Evolutionary conservation across 2,113 vertebrate genomes (phyloP), one percentile per base, ranked within the genome.

Genomic region (Gobius niger): DNA sequence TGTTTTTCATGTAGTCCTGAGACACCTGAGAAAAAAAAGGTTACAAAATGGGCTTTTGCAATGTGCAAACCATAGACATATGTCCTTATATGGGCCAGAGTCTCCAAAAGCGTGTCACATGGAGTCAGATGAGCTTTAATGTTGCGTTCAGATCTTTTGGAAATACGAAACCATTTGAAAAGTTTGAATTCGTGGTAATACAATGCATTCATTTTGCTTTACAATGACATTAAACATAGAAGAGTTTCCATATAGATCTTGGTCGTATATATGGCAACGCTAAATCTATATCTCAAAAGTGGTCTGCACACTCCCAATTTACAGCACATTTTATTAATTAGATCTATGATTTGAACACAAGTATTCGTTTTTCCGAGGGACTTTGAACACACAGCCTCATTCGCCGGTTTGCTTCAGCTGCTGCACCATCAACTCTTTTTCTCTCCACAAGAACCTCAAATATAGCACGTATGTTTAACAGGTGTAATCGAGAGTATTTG

Each of bases 41-140:
- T 34, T 2, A 24, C 24, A 3, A 1, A 24, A 24, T 24, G 24
- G 24, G 24, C 24, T 24, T n/a, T 6, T 62, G 56, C 34, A 60
- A 6, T 9, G 7, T 41, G 56, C 56, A 60, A 34, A 52, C 3
- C 24, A 34, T 34, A 34, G 24, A 24, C 24, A 53, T 46, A 13
- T 44, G 15, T 16, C 86, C 79, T 51, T 81, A 79, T 82, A 82
- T 64, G 83, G 83, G 44, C 12, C 63, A 71, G 6, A 14, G 19
- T 9, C 34, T n/a, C 1, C 19, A 67, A 70, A 63, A 68, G 54
- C 63, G 57, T 77, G 78, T 84, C 84, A 81, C 71, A 24, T 68
- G 76, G 73, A 86, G 81, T 82, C 84, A 83, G 80, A 70, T 68
- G 75, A 68, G 77, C 62, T 59, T 13, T 44, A 0, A 50, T 63